phyloP scores from a whole-genome alignment of 2,113 vertebrate genomes.

The Pan troglodytes region NHGRI_mPanTro3-v2.1_pri NC_072402.2:13913501-13914000 shows the following conservation, averaged over 20 bases:
- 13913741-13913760: neutral
- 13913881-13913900: neutral
- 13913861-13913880: neutral
- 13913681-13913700: neutral
- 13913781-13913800: neutral
- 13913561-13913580: no score
- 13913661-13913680: no score
- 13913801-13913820: neutral
- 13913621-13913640: no score
- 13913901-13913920: neutral
- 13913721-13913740: neutral
- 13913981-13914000: neutral
- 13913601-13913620: no score
- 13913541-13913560: no score
- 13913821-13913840: neutral
- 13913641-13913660: no score
- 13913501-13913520: no score
- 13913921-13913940: neutral
- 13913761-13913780: neutral
- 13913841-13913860: neutral
- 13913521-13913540: no score
- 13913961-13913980: neutral
- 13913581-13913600: no score
- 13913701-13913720: neutral
- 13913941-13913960: neutral